Evolutionary conservation across 2,113 vertebrate species (phyloP).

Genomic region (pig (Sus scrofa)): DNA sequence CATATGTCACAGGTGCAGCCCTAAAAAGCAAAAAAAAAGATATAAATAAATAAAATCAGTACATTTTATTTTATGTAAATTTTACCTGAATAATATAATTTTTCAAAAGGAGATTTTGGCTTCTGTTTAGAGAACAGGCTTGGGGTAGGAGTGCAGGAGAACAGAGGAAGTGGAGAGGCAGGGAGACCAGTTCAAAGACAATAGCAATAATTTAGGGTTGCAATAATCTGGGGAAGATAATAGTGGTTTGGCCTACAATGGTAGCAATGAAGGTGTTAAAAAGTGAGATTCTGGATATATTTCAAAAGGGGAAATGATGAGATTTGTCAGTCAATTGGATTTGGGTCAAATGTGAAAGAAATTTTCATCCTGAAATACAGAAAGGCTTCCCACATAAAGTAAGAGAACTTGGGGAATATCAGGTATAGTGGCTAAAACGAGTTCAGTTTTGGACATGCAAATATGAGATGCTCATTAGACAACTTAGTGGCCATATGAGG

Average conservation of each 20-base stretch:
- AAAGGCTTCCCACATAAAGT: neutral
- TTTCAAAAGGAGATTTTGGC: neutral
- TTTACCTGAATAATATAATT: neutral
- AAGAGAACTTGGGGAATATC: neutral
- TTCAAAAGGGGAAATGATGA: neutral
- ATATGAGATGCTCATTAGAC: neutral
- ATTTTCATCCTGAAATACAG: constrained; percentile 4
- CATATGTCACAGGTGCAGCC: too few relatives aligned
- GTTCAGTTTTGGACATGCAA: neutral
- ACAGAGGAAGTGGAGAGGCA: neutral
- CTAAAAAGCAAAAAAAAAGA: too few relatives aligned
- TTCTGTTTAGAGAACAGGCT: neutral
- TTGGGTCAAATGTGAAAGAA: neutral
- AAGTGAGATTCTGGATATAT: neutral
- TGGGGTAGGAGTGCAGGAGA: neutral
- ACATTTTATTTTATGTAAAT: neutral
- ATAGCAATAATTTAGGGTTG: neutral
- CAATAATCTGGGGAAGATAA: neutral
- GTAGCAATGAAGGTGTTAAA: neutral
- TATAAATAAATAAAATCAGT: neutral
- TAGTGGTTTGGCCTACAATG: neutral
- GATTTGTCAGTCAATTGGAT: neutral
- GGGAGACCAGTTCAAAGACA: neutral
- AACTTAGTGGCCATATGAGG: neutral
- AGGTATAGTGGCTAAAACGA: neutral